Evolutionary conservation across 2,888 invertebrate genomes (phyloP).

Genomic region (Oscheius sp.): DNA sequence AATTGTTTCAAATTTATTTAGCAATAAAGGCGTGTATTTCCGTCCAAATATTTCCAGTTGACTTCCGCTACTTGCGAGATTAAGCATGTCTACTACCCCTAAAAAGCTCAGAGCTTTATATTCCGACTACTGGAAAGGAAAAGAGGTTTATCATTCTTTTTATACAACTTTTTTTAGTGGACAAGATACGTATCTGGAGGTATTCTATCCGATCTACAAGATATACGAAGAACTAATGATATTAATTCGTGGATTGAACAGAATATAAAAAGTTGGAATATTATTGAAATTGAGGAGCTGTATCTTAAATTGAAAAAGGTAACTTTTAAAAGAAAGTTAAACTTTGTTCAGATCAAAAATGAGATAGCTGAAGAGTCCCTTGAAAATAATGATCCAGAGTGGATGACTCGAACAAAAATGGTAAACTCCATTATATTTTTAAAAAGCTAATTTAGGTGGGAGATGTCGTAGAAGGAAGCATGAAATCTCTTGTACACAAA

Average conservation of each 20-base stretch:
- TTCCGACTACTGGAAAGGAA: background rate
- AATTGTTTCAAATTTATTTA: no score
- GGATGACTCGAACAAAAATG: background rate
- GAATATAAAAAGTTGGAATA: background rate
- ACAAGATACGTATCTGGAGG: constrained; percentile 44
- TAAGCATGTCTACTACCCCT: no score
- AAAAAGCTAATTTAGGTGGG: constrained; percentile 29
- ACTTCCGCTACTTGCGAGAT: no score
- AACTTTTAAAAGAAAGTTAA: background rate
- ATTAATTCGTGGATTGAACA: constrained; percentile 30
- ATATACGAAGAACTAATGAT: constrained; percentile 43
- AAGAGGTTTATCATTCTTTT: background rate
- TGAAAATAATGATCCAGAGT: background rate
- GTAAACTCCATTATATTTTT: background rate
- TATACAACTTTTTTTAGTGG: constrained; percentile 43
- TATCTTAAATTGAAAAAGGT: background rate
- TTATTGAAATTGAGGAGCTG: background rate
- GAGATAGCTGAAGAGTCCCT: background rate
- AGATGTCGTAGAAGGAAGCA: constrained; percentile 28
- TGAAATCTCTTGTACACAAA: constrained; percentile 23
- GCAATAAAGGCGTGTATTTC: no score
- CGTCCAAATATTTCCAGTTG: no score
- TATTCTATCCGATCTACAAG: constrained; percentile 41
- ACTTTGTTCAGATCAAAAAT: background rate
- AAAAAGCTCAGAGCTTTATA: no score